Evolutionary conservation across 2,113 vertebrate species (phyloP).

Genomic region (Mobula birostris): DNA sequence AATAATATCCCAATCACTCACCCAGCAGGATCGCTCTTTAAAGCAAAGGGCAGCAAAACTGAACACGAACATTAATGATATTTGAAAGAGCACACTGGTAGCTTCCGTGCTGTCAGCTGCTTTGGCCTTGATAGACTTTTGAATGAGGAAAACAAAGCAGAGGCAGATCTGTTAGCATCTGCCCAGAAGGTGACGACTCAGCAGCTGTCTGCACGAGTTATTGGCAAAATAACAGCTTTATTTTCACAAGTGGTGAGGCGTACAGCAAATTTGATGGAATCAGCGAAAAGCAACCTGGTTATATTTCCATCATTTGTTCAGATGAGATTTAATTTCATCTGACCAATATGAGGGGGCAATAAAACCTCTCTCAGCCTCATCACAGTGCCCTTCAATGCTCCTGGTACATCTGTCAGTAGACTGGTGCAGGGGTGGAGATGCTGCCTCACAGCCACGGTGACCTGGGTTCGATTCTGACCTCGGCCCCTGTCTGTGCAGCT

Average conservation of each 20-base stretch:
- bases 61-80: neutral
- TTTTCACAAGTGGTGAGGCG: conserved; percentile 16
- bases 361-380: neutral
- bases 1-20: too few relatives aligned
- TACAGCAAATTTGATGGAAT: neutral
- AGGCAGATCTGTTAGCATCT: conserved; percentile 30
- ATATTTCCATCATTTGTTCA: conserved; percentile 5
- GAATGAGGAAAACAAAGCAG: conserved; percentile 17
- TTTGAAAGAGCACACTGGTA: conserved; percentile 14
- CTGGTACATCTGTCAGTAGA: neutral
- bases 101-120: conserved; percentile 18
- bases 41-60: neutral
- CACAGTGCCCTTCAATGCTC: too few relatives aligned
- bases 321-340: conserved; percentile 11
- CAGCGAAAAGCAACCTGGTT: conserved; percentile 25
- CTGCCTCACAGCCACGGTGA: too few relatives aligned
- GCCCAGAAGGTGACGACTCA: conserved; percentile 31
- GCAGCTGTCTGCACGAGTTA: conserved; percentile 29
- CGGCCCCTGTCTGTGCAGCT: too few relatives aligned
- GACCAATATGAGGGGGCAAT: neutral
- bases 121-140: neutral
- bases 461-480: too few relatives aligned
- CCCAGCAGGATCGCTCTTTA: neutral
- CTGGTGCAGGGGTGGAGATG: too few relatives aligned
- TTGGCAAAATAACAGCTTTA: conserved; percentile 35